Evolutionary conservation across 2,113 vertebrate species (phyloP).

Genomic region (Boulengerochromis microlepis): DNA sequence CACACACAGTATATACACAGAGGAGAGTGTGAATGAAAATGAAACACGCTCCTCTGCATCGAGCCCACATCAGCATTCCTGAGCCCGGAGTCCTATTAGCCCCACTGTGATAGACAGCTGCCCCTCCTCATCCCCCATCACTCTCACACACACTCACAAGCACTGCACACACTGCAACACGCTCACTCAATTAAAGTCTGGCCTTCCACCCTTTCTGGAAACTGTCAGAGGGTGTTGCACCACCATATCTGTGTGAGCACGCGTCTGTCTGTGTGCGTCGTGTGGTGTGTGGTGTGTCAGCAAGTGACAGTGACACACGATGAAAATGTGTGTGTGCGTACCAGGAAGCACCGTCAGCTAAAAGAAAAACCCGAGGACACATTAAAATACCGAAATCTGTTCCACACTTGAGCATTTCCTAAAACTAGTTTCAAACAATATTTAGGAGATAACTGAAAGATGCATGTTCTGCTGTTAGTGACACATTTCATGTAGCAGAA

Average conservation of each 20-base stretch:
- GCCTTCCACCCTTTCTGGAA: slow-evolving; percentile 29
- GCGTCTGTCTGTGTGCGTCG: not conserved
- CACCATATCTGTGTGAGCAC: not conserved
- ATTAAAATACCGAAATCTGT: not conserved
- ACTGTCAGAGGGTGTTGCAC: slow-evolving; percentile 15
- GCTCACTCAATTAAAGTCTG: slow-evolving; percentile 73
- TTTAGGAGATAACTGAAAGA: not conserved
- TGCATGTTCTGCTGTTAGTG: not conserved
- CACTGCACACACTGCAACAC: slow-evolving; percentile 9
- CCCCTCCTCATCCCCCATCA: not conserved
- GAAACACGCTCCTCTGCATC: slow-evolving; percentile 24
- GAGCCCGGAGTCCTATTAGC: slow-evolving; percentile 58
- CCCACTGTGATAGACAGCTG: slow-evolving; percentile 41
- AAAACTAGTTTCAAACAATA: not conserved
- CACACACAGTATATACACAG: not conserved
- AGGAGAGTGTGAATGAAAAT: slow-evolving; percentile 33
- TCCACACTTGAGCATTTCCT: not conserved
- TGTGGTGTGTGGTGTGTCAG: not conserved
- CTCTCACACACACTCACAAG: slow-evolving; percentile 44
- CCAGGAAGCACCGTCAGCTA: not conserved
- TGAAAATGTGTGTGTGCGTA: not conserved
- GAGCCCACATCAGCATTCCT: slow-evolving; percentile 48
- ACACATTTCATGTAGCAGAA: not conserved
- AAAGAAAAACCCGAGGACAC: not conserved
- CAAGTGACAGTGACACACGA: not conserved